Base-by-base conservation (phyloP, 2,113 vertebrate genomes). In the Catharus bicknelli region DNA sequence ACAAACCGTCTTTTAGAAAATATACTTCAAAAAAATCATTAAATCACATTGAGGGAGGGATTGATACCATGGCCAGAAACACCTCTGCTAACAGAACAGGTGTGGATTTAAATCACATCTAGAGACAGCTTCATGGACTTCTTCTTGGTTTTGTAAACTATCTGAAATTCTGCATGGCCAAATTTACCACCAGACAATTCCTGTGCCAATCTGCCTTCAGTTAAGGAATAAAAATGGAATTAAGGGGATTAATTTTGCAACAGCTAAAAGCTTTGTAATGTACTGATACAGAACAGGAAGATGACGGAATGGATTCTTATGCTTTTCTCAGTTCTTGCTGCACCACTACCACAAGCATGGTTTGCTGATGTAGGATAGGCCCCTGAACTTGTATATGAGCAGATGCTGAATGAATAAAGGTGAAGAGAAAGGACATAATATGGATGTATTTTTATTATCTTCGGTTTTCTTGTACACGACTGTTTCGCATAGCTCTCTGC, bases 301-400 rank as follows among this genome's bases (percentile, higher is more conserved):
- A 16, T 47, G 45, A 42, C 0, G 0, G 34, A 32, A 50, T 27
- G 4, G 3, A 80, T 55, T 82, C 29, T 76, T 80, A 58, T 6
- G 7, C 21, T 50, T 51, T 23, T 40, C 12, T 54, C 22, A 30
- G 74, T 51, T 47, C 48, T 57, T 72, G 34, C 36, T 64, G 43
- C 15, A 47, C 18, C 34, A 19, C 32, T 32, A 17, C 48, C 30
- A 50, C 53, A 68, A 34, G 4, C 9, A 5, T 23, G 29, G n/a
- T 68, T 86, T 91, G 30, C 51, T 81, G 34, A 75, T 7, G 26
- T 58, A 58, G 77, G 9, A 59, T 25, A 51, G n/a, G 13, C 34
- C 40, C 64, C 32, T 57, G 42, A 38, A 40, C 43, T 78, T 59
- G 29, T 13, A 55, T 25, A 40, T 72, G 34, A 82, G 75, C 27